Conservation (phyloP, 92 coral and sea anemone species). For the Epizoanthus illoricatus region DNA sequence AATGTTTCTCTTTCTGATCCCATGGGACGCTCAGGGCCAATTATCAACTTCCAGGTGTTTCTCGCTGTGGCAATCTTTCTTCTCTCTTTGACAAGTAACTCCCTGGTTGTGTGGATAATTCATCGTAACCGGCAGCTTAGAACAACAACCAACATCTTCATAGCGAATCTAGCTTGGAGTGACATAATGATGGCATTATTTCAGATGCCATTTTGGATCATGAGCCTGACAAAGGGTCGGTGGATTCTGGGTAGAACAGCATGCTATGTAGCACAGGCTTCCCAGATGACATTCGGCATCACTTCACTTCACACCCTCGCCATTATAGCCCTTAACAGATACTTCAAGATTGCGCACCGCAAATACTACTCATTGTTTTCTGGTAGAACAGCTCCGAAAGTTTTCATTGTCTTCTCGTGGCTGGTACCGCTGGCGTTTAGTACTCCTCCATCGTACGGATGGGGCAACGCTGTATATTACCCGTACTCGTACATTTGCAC, state of each 20-base stretch:
- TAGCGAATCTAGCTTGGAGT: slow-evolving; percentile 67
- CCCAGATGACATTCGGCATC: slow-evolving; percentile 57
- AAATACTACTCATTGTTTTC: slow-evolving; percentile 55
- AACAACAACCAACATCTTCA: slow-evolving; percentile 60
- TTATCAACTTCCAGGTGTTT: slow-evolving; percentile 46
- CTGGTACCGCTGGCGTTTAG: slow-evolving; percentile 45
- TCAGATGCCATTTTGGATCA: slow-evolving; percentile 77
- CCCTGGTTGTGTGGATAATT: slow-evolving; percentile 60
- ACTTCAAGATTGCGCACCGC: slow-evolving; percentile 54
- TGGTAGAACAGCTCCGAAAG: slow-evolving; percentile 28
- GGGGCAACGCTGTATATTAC: slow-evolving; percentile 62
- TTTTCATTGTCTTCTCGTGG: slow-evolving; percentile 48
- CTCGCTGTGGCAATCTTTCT: slow-evolving; percentile 43
- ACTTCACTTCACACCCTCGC: slow-evolving; percentile 66
- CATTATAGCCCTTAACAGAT: slow-evolving; percentile 64
- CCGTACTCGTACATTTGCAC: slow-evolving; percentile 47
- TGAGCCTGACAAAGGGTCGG: slow-evolving; percentile 55
- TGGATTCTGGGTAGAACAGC: slow-evolving; percentile 55
- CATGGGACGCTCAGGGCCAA: not conserved
- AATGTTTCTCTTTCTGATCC: not conserved
- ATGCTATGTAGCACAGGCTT: slow-evolving; percentile 51
- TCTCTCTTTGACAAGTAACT: slow-evolving; percentile 52
- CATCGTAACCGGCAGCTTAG: slow-evolving; percentile 52
- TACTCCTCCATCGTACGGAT: slow-evolving; percentile 67
- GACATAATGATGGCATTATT: slow-evolving; percentile 65